phyloP scores from a whole-genome alignment of 2,113 vertebrate genomes.

The Peromyscus leucopus region DNA sequence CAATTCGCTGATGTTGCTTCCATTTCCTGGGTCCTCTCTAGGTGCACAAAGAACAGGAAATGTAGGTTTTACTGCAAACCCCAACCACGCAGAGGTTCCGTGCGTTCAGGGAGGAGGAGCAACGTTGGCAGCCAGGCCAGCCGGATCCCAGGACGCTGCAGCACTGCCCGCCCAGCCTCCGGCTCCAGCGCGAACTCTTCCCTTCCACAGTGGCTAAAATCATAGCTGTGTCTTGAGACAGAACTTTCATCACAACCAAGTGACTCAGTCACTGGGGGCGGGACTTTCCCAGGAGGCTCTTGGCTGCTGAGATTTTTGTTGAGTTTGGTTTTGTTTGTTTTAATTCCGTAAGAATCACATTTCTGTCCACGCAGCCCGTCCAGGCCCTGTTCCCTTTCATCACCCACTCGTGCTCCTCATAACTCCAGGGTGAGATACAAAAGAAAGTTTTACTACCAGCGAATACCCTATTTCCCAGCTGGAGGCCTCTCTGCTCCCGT shows the following conservation, averaged over 20 bases:
- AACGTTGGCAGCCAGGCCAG: background rate
- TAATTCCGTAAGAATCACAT: background rate
- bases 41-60: background rate
- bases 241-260: background rate
- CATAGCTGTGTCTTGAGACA: background rate
- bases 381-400: background rate
- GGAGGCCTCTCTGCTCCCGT: background rate
- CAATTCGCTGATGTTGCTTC: background rate
- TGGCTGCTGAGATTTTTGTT: background rate
- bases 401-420: background rate
- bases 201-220: background rate
- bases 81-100: background rate
- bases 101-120: background rate
- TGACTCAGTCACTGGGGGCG: background rate
- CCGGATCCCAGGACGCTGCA: background rate
- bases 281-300: background rate
- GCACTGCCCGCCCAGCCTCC: background rate
- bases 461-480: background rate
- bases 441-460: background rate
- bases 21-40: background rate
- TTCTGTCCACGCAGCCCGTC: background rate
- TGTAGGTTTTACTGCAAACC: background rate
- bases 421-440: background rate
- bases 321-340: background rate
- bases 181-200: background rate